Evolutionary conservation across 2,888 invertebrate genomes (phyloP).

Genomic region (Caradrina kadenii): DNA sequence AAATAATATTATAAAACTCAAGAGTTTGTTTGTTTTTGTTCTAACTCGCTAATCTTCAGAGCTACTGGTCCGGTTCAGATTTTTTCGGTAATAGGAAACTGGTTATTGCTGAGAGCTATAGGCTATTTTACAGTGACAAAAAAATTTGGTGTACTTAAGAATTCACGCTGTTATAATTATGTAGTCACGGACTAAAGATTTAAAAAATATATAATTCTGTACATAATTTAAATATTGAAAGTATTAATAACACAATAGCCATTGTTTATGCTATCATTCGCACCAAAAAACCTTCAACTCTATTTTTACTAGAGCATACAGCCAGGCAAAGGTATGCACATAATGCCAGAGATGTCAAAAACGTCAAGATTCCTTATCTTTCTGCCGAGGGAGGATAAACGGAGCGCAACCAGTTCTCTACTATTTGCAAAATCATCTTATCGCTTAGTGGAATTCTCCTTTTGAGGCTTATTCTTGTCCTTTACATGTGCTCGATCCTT

Average conservation of each 20-base stretch:
- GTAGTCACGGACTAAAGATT: no score
- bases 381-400: constrained; percentile 69
- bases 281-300: constrained; percentile 42
- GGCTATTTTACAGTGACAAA: no score
- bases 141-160: no score
- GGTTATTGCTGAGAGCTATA: no score
- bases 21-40: no score
- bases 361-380: constrained; percentile 71
- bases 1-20: no score
- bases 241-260: constrained; percentile 24
- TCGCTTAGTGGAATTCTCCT: constrained; percentile 53
- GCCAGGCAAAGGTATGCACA: constrained; percentile 53
- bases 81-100: no score
- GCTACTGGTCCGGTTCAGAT: no score
- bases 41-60: no score
- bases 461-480: constrained; percentile 27
- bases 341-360: constrained; percentile 69
- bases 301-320: constrained; percentile 47
- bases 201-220: background rate
- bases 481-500: constrained; percentile 28
- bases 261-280: constrained; percentile 30
- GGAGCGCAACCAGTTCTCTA: constrained; percentile 71
- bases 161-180: no score
- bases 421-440: constrained; percentile 70
- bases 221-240: constrained; percentile 4